phyloP scores from a whole-genome alignment of 2,888 invertebrate genomes.

The Lepidocyrtoides sp. region DNA sequence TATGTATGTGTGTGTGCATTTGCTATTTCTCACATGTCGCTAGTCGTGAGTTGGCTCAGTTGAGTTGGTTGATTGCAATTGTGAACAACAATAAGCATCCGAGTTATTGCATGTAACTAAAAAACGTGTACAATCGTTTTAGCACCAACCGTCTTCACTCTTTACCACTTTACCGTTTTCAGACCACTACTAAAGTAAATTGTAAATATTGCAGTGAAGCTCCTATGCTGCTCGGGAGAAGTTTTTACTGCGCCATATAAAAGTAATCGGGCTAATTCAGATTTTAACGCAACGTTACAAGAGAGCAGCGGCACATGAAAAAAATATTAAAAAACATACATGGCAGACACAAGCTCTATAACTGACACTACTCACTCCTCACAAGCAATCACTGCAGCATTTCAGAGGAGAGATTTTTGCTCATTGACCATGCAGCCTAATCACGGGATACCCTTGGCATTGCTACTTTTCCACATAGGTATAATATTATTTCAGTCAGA shows the following conservation, averaged over 20 bases:
- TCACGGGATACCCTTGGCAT: constrained; percentile 50
- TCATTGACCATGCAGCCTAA: constrained; percentile 53
- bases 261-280: constrained; percentile 30
- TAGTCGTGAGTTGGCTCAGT: background rate
- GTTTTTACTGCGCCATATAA: constrained; percentile 21
- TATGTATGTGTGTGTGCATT: background rate
- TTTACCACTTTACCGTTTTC: background rate
- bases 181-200: background rate
- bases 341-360: background rate
- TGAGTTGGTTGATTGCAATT: constrained; percentile 6
- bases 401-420: constrained; percentile 18
- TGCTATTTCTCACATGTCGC: background rate
- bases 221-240: too few species aligned
- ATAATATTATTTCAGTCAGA: constrained; percentile 4
- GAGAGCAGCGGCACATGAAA: background rate
- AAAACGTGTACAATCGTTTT: background rate
- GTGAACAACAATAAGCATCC: constrained; percentile 23
- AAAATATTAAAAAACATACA: background rate
- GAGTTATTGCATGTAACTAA: background rate
- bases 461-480: background rate
- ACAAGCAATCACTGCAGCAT: background rate
- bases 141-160: background rate
- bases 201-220: background rate
- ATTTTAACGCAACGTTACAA: constrained; percentile 28
- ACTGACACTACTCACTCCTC: background rate